Evolutionary conservation across 1,140 invertebrate species (phyloP), one percentile per base, ranked within the genome.

Genomic region (Hyles euphorbiae): DNA sequence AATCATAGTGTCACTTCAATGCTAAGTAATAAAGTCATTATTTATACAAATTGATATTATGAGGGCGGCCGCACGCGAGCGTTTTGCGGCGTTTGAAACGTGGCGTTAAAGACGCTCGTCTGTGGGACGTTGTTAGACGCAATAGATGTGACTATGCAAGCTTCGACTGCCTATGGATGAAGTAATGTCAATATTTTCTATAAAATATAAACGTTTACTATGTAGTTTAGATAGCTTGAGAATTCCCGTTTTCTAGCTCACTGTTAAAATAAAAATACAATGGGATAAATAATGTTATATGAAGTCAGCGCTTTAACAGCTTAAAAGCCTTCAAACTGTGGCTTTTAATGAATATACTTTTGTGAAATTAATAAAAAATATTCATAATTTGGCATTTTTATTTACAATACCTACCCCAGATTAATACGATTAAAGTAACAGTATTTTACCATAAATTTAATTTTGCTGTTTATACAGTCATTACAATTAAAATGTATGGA

Each of bases 341-440:
- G 85, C 85, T 88, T 86, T 88, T 86, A 88, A 86, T 83, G 70
- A 84, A 78, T 54, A 36, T 83, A 87, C 75, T 87, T 88, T 88
- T 88, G 85, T 88, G 85, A 88, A 85, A 88, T 88, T 85, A 88
- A 86, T 86, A 87, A 85, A 88, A 86, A 87, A 78, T 74, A 78
- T 71, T 76, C 67, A 77, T 81, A 84, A 81, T 40, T 40, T 40
- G 36, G 36, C 36, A 8, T 40, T 40, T 40, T 40, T 40, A 40
- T 40, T 40, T 40, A 40, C 36, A 8, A n/a, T 5, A 40, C 36
- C 36, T 40, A 22, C 22, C 22, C 22, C 22, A 22, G 22, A 22
- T 22, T 22, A 22, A 22, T 22, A 1, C 2, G 22, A 22, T 22
- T 22, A 22, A 2, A 2, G 22, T 22, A 22, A 22, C 22, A 2